Percentiles rank a stretch among this genome's conserved stretches.
phyloP scores from a whole-genome alignment of 1,140 invertebrate genomes.

The Heliothis virescens region DNA sequence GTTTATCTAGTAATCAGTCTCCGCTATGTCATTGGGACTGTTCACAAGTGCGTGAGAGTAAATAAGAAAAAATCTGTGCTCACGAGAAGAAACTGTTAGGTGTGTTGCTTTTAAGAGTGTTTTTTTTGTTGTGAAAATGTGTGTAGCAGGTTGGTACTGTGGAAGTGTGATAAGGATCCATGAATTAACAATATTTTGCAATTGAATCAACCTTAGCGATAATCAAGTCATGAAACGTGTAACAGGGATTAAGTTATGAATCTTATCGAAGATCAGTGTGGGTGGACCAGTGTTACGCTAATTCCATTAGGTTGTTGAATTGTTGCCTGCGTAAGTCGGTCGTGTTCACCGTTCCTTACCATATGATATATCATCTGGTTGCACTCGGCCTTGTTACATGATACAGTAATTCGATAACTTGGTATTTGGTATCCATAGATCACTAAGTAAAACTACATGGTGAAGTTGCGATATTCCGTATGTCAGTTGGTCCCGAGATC shows the following conservation, averaged over 20 bases:
- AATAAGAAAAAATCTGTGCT: conserved; percentile 29
- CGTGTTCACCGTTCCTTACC: conserved; percentile 78
- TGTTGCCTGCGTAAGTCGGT: conserved; percentile 66
- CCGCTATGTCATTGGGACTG: background rate
- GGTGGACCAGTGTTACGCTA: conserved; percentile 58
- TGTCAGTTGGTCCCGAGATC: conserved; percentile 64
- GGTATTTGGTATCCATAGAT: conserved; percentile 71
- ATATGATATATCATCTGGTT: conserved; percentile 79
- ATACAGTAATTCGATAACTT: conserved; percentile 77
- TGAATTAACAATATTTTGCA: conserved; percentile 13
- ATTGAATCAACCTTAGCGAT: conserved; percentile 35
- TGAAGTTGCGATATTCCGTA: conserved; percentile 56
- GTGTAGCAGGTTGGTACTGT: background rate
- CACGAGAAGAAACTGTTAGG: conserved; percentile 6
- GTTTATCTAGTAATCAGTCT: background rate
- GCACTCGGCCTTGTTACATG: conserved; percentile 75
- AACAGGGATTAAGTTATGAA: conserved; percentile 60
- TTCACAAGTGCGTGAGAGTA: conserved; percentile 31
- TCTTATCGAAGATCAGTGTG: conserved; percentile 64
- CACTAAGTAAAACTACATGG: conserved; percentile 69
- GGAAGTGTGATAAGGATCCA: background rate
- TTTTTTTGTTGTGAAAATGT: too few relatives aligned
- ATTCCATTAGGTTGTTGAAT: conserved; percentile 63
- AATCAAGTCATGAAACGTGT: conserved; percentile 53
- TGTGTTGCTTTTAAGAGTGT: too few relatives aligned